Conservation (phyloP, 2,888 invertebrate species). For the Lingula anatina region DNA sequence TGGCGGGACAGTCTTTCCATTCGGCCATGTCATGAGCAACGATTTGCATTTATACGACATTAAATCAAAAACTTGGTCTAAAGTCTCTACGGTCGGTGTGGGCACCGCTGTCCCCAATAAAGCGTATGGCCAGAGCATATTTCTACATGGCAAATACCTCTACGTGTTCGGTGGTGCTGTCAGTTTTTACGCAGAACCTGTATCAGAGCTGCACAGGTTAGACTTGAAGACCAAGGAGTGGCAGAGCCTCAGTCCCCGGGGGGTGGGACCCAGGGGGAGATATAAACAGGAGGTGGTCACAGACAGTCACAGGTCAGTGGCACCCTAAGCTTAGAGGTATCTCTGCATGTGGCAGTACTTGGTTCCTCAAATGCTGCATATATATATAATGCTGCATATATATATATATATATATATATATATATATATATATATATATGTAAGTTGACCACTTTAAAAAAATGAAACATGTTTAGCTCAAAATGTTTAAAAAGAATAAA, state of each 20-base stretch:
- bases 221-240: conserved; percentile 68
- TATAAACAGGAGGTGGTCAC: conserved; percentile 21
- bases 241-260: conserved; percentile 55
- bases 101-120: conserved; percentile 72
- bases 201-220: conserved; percentile 72
- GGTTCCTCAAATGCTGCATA: too few species aligned
- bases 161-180: conserved; percentile 89
- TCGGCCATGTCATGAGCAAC: conserved; percentile 79
- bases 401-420: too few species aligned
- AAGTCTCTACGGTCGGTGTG: too few species aligned
- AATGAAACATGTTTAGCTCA: too few species aligned
- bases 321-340: too few species aligned
- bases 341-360: too few species aligned
- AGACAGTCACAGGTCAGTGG: conserved; percentile 16
- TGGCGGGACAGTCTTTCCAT: conserved; percentile 91
- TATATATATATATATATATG: too few species aligned
- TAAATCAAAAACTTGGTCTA: too few species aligned
- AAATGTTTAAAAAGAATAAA: too few species aligned
- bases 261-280: conserved; percentile 18
- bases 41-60: too few species aligned
- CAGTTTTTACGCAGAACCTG: conserved; percentile 77
- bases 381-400: too few species aligned
- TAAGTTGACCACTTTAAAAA: too few species aligned
- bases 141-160: conserved; percentile 60
- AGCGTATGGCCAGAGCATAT: conserved; percentile 68